These are phyloP conservation scores for Acestrorhynchus altus DNA, from an alignment of 2,797 vertebrate species.

Conservation along the genomic window DNA sequence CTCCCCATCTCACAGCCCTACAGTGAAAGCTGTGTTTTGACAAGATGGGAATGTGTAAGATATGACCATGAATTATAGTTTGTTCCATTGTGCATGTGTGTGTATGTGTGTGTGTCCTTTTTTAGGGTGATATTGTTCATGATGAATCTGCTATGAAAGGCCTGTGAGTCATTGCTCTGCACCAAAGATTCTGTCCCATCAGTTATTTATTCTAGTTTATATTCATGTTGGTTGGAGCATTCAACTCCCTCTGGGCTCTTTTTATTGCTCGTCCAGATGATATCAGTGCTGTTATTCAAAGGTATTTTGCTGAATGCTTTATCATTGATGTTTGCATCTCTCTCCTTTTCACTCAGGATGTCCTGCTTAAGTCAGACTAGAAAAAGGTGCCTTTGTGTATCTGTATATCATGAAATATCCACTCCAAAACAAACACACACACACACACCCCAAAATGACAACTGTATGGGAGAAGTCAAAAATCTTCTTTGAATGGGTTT, in stretches of 20 bases:
- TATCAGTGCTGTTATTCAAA: constrained; percentile 37
- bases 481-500: too few relatives aligned
- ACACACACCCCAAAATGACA: background rate
- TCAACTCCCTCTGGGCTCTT: background rate
- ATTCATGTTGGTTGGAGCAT: constrained; percentile 3
- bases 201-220: constrained; percentile 3
- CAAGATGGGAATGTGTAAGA: constrained; percentile 9
- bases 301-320: constrained; percentile 28
- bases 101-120: background rate
- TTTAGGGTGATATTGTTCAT: constrained; percentile 13
- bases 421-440: background rate
- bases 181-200: background rate
- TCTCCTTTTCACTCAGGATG: background rate
- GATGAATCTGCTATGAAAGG: constrained; percentile 11
- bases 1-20: background rate
- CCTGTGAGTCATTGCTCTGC: constrained; percentile 1
- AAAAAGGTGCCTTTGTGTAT: background rate
- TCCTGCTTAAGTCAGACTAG: constrained; percentile 4
- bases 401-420: background rate
- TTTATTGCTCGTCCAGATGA: background rate
- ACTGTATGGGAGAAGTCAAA: too few relatives aligned
- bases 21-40: background rate
- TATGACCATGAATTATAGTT: constrained; percentile 18
- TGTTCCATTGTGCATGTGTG: background rate
- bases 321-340: constrained; percentile 44